Evolutionary conservation across 2,113 vertebrate genomes (phyloP), one percentile per base, ranked within the genome.

Genomic region (Nipponia nippon): DNA sequence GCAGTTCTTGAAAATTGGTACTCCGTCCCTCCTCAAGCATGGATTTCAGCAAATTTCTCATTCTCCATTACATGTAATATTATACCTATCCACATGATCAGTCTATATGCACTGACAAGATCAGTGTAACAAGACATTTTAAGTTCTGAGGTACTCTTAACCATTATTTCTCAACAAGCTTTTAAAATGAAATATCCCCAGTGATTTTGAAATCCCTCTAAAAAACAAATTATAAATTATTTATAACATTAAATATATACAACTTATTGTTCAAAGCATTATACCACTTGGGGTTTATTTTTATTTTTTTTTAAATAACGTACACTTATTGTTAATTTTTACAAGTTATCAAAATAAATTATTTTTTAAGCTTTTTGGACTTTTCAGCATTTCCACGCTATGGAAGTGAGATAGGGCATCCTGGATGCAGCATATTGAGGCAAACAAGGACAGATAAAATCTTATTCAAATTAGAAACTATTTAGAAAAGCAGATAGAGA

Each of bases 51-150:
- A 91, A 95, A 93, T 91, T 96, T 96, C 63, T 90, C 13, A 40
- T 96, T 91, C 91, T 95, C 93, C 34, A 65, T 95, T 96, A 91
- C 94, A 92, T 90, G 93, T 94, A 95, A 97, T 59, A 55, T 73
- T 96, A 97, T 81, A 88, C 22, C 6, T 42, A 73, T 17, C 47
- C 87, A 86, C 81, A 93, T 94, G 94, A 93, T 38, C 62, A 58
- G 73, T 87, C 32, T 82, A 77, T 93, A 89, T 70, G 81, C 95
- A 79, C 73, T 70, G 70, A 89, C 77, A 89, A 86, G 93, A 89
- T 83, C 75, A 93, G 23, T 52, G 80, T 76, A 97, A 95, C 49
- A 89, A 90, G 78, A 38, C 84, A 78, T 93, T 89, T 92, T 81
- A 90, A 86, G 58, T 88, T 91, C 87, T 85, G 58, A 83, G 22